Percentiles rank a stretch among this genome's conserved stretches.
Conservation (phyloP, 2,888 invertebrate genomes). For the Acleris emargana region DNA sequence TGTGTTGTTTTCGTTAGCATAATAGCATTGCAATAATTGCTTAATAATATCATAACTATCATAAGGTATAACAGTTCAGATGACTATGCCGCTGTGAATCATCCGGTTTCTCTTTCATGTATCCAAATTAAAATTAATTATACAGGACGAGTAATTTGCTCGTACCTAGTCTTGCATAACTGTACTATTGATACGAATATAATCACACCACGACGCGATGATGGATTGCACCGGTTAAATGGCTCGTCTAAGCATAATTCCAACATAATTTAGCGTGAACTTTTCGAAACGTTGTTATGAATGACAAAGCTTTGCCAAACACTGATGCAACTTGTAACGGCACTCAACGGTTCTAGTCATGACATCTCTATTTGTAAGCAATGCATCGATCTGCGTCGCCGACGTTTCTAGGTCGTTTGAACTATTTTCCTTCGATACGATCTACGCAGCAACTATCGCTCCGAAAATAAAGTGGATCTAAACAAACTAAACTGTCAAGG, state of each 20-base stretch:
- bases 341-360: slow-evolving; percentile 29
- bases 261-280: slow-evolving; percentile 32
- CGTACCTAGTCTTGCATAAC: slow-evolving; percentile 23
- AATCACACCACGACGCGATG: slow-evolving; percentile 35
- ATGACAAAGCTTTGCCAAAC: slow-evolving; percentile 24
- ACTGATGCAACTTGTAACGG: slow-evolving; percentile 26
- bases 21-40: not conserved
- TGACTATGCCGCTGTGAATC: slow-evolving; percentile 6
- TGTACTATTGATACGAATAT: slow-evolving; percentile 30
- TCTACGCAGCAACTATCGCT: slow-evolving; percentile 39
- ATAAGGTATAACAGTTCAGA: not conserved
- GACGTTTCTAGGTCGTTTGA: slow-evolving; percentile 67
- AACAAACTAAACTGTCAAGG: slow-evolving; percentile 49
- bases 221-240: slow-evolving; percentile 30
- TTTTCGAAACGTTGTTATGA: slow-evolving; percentile 30
- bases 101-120: slow-evolving; percentile 27
- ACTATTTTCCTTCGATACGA: slow-evolving; percentile 49
- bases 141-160: slow-evolving; percentile 24
- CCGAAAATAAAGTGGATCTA: slow-evolving; percentile 49
- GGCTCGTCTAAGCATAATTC: slow-evolving; percentile 15
- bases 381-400: slow-evolving; percentile 54
- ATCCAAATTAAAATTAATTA: slow-evolving; percentile 25
- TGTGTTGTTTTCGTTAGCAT: no score
- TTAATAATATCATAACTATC: not conserved
- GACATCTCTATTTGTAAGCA: slow-evolving; percentile 39